Evolutionary conservation across 2,888 invertebrate genomes (phyloP).

Genomic region (Pammene fasciana): DNA sequence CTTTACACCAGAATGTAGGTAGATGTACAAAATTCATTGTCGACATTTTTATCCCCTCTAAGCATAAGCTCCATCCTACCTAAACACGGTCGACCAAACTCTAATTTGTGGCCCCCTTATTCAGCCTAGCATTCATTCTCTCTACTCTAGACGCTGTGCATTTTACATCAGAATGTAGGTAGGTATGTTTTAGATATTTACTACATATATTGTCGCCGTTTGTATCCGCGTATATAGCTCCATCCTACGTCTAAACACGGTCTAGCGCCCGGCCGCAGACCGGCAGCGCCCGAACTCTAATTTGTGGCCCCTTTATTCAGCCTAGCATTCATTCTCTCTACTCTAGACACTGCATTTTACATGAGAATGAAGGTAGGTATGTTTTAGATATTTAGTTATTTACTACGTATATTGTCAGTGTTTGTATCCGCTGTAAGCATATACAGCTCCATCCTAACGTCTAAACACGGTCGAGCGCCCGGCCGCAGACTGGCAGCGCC

Average conservation of each 20-base stretch:
- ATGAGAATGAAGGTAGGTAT: too few relatives aligned
- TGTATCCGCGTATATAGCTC: not conserved
- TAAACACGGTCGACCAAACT: constrained; percentile 20
- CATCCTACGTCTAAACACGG: constrained; percentile 8
- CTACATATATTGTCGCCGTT: not conserved
- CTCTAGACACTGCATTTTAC: not conserved
- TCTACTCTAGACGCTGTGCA: too few relatives aligned
- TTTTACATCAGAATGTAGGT: too few relatives aligned
- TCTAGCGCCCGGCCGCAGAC: constrained; percentile 13
- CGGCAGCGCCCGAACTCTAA: constrained; percentile 30
- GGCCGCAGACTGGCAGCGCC: constrained; percentile 23
- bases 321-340: constrained; percentile 21
- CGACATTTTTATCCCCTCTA: not conserved
- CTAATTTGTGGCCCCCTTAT: constrained; percentile 1
- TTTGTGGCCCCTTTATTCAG: constrained; percentile 30
- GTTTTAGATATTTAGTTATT: too few relatives aligned
- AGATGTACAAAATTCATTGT: too few relatives aligned
- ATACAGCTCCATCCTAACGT: not conserved
- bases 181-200: too few relatives aligned
- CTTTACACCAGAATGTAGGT: too few relatives aligned
- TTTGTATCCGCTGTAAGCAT: not conserved
- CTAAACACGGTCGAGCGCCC: constrained; percentile 8
- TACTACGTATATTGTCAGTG: not conserved
- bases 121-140: too few relatives aligned
- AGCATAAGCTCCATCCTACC: not conserved